phyloP scores from a whole-genome alignment of 2,797 vertebrate species.

The Anabacerthia variegaticeps region DNA sequence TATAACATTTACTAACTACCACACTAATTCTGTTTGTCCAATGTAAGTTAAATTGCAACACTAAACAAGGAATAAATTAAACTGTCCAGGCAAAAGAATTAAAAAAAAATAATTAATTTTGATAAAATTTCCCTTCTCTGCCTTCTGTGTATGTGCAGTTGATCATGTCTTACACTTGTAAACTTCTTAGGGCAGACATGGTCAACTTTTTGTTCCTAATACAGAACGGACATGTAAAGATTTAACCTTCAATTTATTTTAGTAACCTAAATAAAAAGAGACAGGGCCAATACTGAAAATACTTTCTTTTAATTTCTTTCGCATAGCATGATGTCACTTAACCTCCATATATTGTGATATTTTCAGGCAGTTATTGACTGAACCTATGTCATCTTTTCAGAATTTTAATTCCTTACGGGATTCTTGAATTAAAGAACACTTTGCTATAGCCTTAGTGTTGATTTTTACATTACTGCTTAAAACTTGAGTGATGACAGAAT shows the following conservation, averaged over 20 bases:
- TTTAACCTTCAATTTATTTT: neutral
- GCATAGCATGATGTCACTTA: neutral
- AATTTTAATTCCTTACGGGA: constrained; percentile 16
- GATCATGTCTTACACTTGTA: neutral
- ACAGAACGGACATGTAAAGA: neutral
- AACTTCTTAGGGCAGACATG: neutral
- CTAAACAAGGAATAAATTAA: neutral
- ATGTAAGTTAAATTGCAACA: neutral
- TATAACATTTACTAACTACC: neutral
- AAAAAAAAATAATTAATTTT: neutral
- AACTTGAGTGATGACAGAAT: constrained; percentile 65
- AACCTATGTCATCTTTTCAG: constrained; percentile 17
- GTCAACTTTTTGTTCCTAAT: neutral
- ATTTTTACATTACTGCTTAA: constrained; percentile 67
- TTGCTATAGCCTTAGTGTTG: constrained; percentile 50
- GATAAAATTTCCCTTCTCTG: neutral
- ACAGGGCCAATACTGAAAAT: neutral
- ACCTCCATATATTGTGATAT: neutral
- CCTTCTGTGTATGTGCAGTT: neutral
- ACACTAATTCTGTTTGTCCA: neutral
- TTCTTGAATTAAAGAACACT: constrained; percentile 39
- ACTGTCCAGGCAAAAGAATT: neutral
- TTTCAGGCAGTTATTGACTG: constrained; percentile 60
- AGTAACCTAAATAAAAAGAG: neutral
- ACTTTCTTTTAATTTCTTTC: neutral